Conservation (phyloP, 1,140 invertebrate genomes). For the Tetragnatha versicolor region DNA sequence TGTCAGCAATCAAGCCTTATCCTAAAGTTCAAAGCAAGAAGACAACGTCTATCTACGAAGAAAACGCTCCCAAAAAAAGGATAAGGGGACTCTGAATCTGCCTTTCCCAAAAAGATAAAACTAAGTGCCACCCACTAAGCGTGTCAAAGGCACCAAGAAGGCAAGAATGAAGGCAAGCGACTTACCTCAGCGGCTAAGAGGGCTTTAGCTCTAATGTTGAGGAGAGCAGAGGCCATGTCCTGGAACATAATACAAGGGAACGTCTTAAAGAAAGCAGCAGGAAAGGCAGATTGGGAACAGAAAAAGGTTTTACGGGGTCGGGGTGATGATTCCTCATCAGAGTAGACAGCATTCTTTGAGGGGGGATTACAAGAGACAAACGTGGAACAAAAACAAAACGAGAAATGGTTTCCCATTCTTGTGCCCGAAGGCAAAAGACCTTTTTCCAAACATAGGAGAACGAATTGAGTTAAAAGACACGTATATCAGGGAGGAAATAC, state of each 20-base stretch:
- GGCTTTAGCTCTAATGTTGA: conserved; percentile 54
- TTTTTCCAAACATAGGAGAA: too few relatives aligned
- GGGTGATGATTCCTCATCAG: too few relatives aligned
- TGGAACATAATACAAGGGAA: conserved; percentile 46
- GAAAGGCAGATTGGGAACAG: background rate
- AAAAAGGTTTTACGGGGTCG: background rate
- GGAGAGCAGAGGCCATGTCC: conserved; percentile 54
- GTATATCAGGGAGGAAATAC: too few relatives aligned
- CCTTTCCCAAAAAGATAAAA: background rate
- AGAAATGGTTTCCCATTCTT: background rate
- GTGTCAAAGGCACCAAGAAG: background rate
- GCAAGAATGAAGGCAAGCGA: conserved; percentile 6
- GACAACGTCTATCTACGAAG: too few relatives aligned
- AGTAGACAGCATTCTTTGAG: too few relatives aligned
- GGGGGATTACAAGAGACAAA: too few relatives aligned
- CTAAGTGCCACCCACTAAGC: background rate
- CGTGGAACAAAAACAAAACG: background rate
- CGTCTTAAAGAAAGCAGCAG: conserved; percentile 13
- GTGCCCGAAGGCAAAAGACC: too few relatives aligned
- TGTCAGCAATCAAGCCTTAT: too few relatives aligned
- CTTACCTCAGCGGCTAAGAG: conserved; percentile 53
- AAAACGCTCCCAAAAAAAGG: too few relatives aligned
- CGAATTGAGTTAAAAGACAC: too few relatives aligned
- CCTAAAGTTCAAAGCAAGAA: too few relatives aligned
- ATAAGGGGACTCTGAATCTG: too few relatives aligned